Percentiles rank a stretch among this genome's conserved stretches.
phyloP scores from a whole-genome alignment of 1,140 invertebrate genomes.

The Heterodera carotae region DNA sequence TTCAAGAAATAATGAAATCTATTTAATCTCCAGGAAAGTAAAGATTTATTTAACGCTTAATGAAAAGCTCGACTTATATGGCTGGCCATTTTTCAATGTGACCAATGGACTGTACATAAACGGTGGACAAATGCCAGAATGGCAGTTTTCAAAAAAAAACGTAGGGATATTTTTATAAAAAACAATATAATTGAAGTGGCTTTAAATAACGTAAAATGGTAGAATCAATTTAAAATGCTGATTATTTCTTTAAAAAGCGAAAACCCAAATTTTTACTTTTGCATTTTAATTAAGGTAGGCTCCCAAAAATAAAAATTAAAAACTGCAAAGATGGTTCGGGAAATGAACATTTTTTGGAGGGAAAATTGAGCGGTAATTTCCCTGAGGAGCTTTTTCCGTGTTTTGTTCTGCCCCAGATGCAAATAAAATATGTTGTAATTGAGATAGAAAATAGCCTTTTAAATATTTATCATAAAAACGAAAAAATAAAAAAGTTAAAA shows the following conservation, averaged over 20 bases:
- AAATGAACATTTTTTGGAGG: background rate
- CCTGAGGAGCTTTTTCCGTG: slow-evolving; percentile 3
- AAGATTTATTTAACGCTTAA: too few relatives aligned
- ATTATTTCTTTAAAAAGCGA: too few relatives aligned
- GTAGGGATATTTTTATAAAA: too few relatives aligned
- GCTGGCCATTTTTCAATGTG: background rate
- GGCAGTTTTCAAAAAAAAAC: background rate
- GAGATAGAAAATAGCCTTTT: background rate
- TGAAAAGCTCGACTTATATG: too few relatives aligned
- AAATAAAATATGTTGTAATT: slow-evolving; percentile 4
- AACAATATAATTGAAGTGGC: too few relatives aligned
- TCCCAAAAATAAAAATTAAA: background rate
- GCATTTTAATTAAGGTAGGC: too few relatives aligned
- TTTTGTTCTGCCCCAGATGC: background rate
- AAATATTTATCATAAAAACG: too few relatives aligned
- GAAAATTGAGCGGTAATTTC: background rate
- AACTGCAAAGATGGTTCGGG: background rate
- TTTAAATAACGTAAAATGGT: too few relatives aligned
- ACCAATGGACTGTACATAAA: background rate
- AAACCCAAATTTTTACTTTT: background rate
- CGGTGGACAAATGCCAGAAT: background rate
- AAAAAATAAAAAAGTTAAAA: background rate
- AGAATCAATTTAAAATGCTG: too few relatives aligned
- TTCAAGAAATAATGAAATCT: too few relatives aligned
- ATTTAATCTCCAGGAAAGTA: too few relatives aligned